Evolutionary conservation across 2,888 invertebrate species (phyloP).

Genomic region (Erannis defoliaria): DNA sequence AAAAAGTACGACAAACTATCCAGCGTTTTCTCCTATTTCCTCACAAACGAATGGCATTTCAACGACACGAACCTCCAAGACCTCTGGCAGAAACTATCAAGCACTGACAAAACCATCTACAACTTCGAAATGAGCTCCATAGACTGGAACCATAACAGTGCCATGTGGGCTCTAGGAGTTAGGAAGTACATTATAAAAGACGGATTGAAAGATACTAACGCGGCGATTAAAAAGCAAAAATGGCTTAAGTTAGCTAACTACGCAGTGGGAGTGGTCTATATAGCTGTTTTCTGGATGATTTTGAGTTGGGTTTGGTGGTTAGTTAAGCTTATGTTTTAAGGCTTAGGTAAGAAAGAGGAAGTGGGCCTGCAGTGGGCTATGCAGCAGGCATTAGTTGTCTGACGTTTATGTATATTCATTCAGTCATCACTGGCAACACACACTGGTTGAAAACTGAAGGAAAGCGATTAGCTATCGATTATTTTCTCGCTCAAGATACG

Average conservation of each 20-base stretch:
- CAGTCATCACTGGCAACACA: too few relatives aligned
- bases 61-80: conserved; percentile 28
- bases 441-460: too few relatives aligned
- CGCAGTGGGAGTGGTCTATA: background rate
- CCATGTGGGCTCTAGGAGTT: conserved; percentile 13
- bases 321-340: background rate
- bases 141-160: conserved; percentile 9
- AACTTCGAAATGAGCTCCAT: conserved; percentile 28
- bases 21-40: conserved; percentile 21
- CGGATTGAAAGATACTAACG: background rate
- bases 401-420: too few relatives aligned
- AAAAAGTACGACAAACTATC: conserved; percentile 25
- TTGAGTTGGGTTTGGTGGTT: background rate
- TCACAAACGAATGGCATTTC: conserved; percentile 33
- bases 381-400: too few relatives aligned
- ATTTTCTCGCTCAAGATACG: too few relatives aligned
- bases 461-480: too few relatives aligned
- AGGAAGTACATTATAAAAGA: conserved; percentile 24
- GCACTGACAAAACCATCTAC: conserved; percentile 34
- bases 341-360: too few relatives aligned
- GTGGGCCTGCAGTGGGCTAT: too few relatives aligned
- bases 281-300: background rate
- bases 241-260: background rate
- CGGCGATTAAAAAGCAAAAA: background rate
- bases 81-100: conserved; percentile 20